Percentiles rank a stretch among this genome's conserved stretches.
phyloP scores from a whole-genome alignment of 2,888 invertebrate species.

The Idaea biselata region DNA sequence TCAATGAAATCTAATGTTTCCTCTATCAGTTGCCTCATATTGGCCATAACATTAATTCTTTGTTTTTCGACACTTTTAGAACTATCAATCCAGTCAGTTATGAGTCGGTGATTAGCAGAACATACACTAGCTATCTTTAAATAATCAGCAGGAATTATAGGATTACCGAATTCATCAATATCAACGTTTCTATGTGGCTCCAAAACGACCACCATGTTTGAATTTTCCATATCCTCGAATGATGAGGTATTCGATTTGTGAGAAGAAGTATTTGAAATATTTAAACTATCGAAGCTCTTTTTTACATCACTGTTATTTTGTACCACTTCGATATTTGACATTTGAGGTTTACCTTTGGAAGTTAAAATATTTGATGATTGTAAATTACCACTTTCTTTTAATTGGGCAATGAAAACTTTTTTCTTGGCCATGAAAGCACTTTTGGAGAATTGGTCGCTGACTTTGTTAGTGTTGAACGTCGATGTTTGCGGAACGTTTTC shows the following conservation, averaged over 20 bases:
- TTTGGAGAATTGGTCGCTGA: conserved; percentile 33
- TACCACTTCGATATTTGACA: conserved; percentile 41
- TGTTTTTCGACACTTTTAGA: conserved; percentile 26
- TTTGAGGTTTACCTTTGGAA: conserved; percentile 41
- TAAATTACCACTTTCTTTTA: conserved; percentile 38
- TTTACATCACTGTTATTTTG: conserved; percentile 31
- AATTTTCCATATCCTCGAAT: conserved; percentile 24
- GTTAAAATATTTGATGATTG: conserved; percentile 31
- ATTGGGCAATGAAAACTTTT: conserved; percentile 48
- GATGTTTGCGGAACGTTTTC: conserved; percentile 59
- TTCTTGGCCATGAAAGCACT: conserved; percentile 37
- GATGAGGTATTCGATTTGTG: conserved; percentile 30
- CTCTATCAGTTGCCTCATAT: conserved; percentile 48
- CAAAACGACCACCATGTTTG: conserved; percentile 38
- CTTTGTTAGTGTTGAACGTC: conserved; percentile 33
- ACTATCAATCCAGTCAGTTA: conserved; percentile 33
- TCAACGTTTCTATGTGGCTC: conserved; percentile 22
- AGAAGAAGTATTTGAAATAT: conserved; percentile 33
- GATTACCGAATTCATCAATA: conserved; percentile 4
- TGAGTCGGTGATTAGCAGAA: conserved; percentile 27
- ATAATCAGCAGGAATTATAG: neutral
- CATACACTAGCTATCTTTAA: conserved; percentile 15
- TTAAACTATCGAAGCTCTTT: conserved; percentile 29
- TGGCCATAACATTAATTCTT: conserved; percentile 25
- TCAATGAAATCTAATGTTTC: conserved; percentile 46